Percentiles rank a stretch among this genome's conserved stretches.
These are phyloP conservation scores for Gari tellinella DNA, from an alignment of 2,888 invertebrate genomes.

Conservation along the genomic window DNA sequence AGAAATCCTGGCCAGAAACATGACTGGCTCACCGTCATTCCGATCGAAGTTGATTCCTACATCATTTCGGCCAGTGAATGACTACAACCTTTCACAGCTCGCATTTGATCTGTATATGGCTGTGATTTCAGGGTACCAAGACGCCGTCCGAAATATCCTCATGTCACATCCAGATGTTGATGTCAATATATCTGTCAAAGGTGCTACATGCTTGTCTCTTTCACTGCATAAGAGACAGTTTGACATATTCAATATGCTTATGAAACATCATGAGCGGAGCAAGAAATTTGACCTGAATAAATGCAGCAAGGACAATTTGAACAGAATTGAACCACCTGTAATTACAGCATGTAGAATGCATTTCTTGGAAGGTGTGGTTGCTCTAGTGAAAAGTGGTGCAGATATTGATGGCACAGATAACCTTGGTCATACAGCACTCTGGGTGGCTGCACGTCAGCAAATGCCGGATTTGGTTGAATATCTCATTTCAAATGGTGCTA, in stretches of 20 bases:
- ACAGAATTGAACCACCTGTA: constrained; percentile 82
- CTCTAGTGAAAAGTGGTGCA: constrained; percentile 78
- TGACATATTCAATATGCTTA: constrained; percentile 79
- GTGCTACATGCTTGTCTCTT: constrained; percentile 82
- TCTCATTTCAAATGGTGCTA: constrained; percentile 78
- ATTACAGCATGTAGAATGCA: constrained; percentile 83
- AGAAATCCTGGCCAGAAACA: constrained; percentile 32
- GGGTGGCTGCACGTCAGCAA: constrained; percentile 76
- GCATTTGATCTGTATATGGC: constrained; percentile 77
- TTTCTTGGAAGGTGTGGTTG: constrained; percentile 78
- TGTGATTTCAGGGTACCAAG: constrained; percentile 70
- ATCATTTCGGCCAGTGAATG: constrained; percentile 65
- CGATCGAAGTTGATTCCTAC: constrained; percentile 54
- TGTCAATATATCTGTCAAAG: constrained; percentile 81
- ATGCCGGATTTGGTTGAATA: constrained; percentile 77
- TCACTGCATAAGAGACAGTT: constrained; percentile 80
- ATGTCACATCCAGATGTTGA: constrained; percentile 78
- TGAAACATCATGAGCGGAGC: constrained; percentile 78
- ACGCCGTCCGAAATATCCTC: constrained; percentile 73
- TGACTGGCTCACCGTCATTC: constrained; percentile 38
- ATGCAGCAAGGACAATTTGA: constrained; percentile 81
- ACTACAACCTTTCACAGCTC: constrained; percentile 72
- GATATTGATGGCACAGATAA: constrained; percentile 80
- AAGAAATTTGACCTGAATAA: constrained; percentile 80
- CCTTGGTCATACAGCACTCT: constrained; percentile 77